Base-by-base conservation (phyloP, 30 jellyfish, hydroid and myxozoan species). In the Phacellophora camtschatica region DNA sequence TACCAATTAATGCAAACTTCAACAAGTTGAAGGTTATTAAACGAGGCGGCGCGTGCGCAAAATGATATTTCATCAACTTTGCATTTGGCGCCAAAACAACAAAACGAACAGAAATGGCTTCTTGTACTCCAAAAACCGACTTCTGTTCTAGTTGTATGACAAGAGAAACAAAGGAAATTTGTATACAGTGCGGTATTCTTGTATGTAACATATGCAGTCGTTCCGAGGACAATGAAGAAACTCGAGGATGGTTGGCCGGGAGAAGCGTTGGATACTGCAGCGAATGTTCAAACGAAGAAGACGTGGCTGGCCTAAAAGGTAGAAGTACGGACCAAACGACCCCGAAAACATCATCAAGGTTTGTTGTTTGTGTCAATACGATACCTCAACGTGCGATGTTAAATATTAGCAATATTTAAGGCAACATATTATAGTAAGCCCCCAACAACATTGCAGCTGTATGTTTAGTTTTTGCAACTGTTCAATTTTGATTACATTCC, bases 221-320 rank as follows among this genome's bases (percentile, higher is more conserved):
- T 69, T 4, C 83, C 19, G 83, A 69, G 36, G 70, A 37, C 28
- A 69, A 69, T 69, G 83, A 69, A 36, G 48, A 69, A 35, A 69
- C 74, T 37, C 68, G 46, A 69, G 43, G 73, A 45, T 65, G 80
- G 80, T 65, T 34, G 65, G 13, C 80, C 31, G 64, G 66, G 37
- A 65, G 80, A 35, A 65, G 63, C 37, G 80, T 65, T 65, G 80
- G 80, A 65, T 65, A 65, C 61, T 65, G 28, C 59, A 29, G 12
- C 80, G 74, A 59, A 59, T 59, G 56, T 59, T 59, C 55, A 7
- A 59, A 59, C 74, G 74, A 59, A 59, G 74, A 59, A 66, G 81
- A 19, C 13, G 39, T 45, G 39, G 23, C n/a, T n/a, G n/a, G n/a
- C n/a, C n/a, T n/a, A n/a, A n/a, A n/a, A n/a, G n/a, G n/a, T n/a